phyloP scores from a whole-genome alignment of 1,140 invertebrate genomes.

The Leptoteleia sp. region DNA sequence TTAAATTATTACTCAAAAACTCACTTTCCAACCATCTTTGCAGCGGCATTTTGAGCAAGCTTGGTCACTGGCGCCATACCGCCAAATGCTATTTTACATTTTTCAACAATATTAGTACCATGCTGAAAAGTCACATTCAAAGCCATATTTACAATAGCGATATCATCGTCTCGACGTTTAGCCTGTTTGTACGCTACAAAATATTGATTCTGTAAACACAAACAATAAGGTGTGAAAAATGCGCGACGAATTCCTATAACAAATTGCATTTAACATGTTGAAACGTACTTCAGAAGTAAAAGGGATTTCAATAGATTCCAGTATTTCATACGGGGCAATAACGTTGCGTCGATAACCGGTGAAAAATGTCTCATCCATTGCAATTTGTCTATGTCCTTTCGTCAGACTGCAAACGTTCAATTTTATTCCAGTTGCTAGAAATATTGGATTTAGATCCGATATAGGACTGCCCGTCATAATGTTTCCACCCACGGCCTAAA shows the following conservation, averaged over 20 bases:
- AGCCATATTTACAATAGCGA: constrained; percentile 95
- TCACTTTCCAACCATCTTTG: constrained; percentile 84
- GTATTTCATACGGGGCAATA: constrained; percentile 88
- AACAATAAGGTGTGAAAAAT: constrained; percentile 80
- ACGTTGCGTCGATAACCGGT: constrained; percentile 91
- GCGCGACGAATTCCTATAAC: constrained; percentile 71
- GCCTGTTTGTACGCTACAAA: constrained; percentile 96
- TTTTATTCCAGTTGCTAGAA: constrained; percentile 87
- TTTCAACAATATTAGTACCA: constrained; percentile 82
- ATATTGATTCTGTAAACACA: constrained; percentile 85
- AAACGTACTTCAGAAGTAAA: constrained; percentile 76
- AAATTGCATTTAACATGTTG: neutral
- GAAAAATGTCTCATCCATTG: constrained; percentile 93
- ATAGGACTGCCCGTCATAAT: constrained; percentile 98
- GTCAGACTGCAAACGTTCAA: constrained; percentile 78
- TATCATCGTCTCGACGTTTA: constrained; percentile 94
- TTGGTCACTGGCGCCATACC: constrained; percentile 95
- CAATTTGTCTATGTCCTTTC: constrained; percentile 83
- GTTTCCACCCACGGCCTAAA: constrained; percentile 91
- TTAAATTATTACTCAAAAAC: constrained; percentile 12
- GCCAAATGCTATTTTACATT: constrained; percentile 89
- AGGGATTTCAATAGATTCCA: constrained; percentile 88
- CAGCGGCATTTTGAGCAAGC: constrained; percentile 86
- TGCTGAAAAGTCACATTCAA: constrained; percentile 83
- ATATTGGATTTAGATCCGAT: constrained; percentile 96